Conservation (phyloP, 1,140 invertebrate genomes). For the Leptopilina boulardi region DNA sequence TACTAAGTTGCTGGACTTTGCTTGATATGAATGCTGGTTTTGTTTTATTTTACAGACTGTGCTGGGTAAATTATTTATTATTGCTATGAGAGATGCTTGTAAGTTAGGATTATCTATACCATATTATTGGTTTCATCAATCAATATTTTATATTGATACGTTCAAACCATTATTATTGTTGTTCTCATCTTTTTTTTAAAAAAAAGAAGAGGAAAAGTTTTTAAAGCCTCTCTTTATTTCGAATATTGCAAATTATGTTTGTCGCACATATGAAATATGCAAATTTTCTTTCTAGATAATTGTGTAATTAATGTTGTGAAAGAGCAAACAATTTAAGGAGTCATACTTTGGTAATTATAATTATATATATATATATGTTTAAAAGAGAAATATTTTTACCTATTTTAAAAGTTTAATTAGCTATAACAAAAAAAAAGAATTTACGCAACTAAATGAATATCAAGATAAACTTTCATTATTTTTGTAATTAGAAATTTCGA, state of each 20-base stretch:
- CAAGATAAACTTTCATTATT: background rate
- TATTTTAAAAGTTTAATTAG: background rate
- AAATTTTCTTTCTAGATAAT: too few relatives aligned
- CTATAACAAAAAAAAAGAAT: background rate
- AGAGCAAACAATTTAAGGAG: too few relatives aligned
- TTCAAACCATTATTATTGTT: too few relatives aligned
- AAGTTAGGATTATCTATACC: background rate
- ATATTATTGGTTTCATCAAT: background rate
- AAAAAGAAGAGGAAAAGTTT: too few relatives aligned
- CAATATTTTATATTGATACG: background rate
- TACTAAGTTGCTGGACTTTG: conserved; percentile 15
- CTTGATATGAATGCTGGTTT: conserved; percentile 7
- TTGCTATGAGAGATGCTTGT: background rate
- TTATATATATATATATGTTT: too few relatives aligned
- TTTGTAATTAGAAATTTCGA: too few relatives aligned
- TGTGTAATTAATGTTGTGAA: too few relatives aligned
- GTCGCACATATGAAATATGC: too few relatives aligned
- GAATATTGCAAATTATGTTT: too few relatives aligned
- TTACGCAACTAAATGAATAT: background rate
- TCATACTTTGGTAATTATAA: too few relatives aligned
- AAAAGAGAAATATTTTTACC: background rate
- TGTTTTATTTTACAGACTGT: background rate
- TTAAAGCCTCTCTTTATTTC: too few relatives aligned
- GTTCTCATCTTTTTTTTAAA: too few relatives aligned
- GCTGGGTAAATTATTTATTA: background rate